phyloP scores from a whole-genome alignment of 1,140 invertebrate species.

The Tribolium castaneum region DNA sequence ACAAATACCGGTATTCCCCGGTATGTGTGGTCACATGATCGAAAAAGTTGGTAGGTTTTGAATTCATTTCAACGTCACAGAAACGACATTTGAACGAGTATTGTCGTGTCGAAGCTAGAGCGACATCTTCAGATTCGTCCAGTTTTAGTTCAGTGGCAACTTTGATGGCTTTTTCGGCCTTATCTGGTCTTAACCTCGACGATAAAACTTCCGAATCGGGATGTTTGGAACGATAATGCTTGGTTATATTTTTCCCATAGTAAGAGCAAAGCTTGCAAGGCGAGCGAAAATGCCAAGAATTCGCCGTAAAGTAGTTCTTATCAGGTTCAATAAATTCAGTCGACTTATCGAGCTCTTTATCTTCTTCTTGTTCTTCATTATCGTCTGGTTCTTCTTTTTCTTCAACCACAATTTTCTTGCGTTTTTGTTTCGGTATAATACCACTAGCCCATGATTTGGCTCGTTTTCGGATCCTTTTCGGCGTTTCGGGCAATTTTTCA shows the following conservation, averaged over 20 bases:
- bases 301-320: slow-evolving; percentile 56
- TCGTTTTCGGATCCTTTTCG: background rate
- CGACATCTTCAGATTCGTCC: slow-evolving; percentile 44
- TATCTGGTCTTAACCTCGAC: slow-evolving; percentile 67
- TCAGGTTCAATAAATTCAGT: slow-evolving; percentile 49
- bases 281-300: slow-evolving; percentile 57
- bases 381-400: background rate
- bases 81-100: slow-evolving; percentile 54
- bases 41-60: slow-evolving; percentile 50
- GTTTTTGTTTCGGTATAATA: slow-evolving; percentile 31
- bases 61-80: slow-evolving; percentile 50
- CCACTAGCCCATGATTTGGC: slow-evolving; percentile 31
- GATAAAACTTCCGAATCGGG: slow-evolving; percentile 73
- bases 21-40: slow-evolving; percentile 79
- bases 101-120: slow-evolving; percentile 37
- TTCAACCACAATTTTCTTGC: background rate
- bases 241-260: slow-evolving; percentile 71
- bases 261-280: slow-evolving; percentile 71
- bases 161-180: slow-evolving; percentile 66
- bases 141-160: slow-evolving; percentile 56
- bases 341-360: slow-evolving; percentile 44
- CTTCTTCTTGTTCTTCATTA: slow-evolving; percentile 10
- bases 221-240: slow-evolving; percentile 74
- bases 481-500: background rate
- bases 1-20: slow-evolving; percentile 76